Base-by-base conservation (phyloP, 2,797 vertebrate genomes). In the Protosalanx chinensis region DNA sequence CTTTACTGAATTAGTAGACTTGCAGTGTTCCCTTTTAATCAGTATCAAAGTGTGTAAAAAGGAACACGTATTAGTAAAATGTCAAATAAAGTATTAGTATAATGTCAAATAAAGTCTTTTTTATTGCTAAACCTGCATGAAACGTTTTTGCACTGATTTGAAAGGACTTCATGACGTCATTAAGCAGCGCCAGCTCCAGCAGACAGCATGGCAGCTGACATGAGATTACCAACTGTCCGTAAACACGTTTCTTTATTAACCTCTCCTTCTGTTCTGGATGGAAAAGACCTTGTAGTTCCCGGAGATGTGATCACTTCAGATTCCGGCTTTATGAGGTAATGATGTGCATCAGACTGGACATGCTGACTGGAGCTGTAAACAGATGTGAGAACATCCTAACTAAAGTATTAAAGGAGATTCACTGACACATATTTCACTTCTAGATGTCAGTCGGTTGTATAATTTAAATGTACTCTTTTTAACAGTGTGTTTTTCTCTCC, bases 251-350 rank as follows among this genome's bases (percentile, higher is more conserved):
- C 70, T 4, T 1, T 87, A 0, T 57, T 81, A 0, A 23, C 16
- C 30, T 57, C 18, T 62, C 57, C 33, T 5, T 79, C 82, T 71
- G 76, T 79, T 4, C 84, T 84, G 1, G 82, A 82, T 1, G 87
- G 90, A 49, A 95, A 93, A 75, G 95, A 96, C 71, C 75, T 98
- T 71, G 97, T 98, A 20, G 95, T 95, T 0, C 97, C 96, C 0
- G 97, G 97, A 1, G 97, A 99, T 91, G 94, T 95, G 1, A 98
- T 99, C 82, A 98, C 97, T 23, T 94, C 95, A n/a, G 97, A 98
- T 84, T 94, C 95, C 0, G 97, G 96, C 8, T 98, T 98, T 77
- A 99, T 99, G 97, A 95, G 97, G 97, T 98, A 67, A 81, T 56
- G 3, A 46, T 46, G 41, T 56, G 51, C 46, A 23, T 30, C 30